Conservation (phyloP, 2,797 vertebrate species). For the Picus viridis region DNA sequence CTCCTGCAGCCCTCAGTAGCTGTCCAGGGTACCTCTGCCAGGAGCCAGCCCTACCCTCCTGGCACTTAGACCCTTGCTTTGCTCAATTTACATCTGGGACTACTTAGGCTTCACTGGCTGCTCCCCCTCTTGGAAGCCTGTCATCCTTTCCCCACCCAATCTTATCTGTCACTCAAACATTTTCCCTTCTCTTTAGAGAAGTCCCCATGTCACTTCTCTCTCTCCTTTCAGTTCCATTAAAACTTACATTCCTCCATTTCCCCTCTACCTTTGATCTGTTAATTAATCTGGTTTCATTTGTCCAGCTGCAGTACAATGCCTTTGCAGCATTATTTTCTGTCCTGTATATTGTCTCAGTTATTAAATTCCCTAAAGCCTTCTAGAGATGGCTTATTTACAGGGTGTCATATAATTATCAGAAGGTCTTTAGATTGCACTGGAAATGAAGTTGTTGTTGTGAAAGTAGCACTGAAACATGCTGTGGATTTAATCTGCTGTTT, state of each 20-base stretch:
- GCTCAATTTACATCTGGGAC: not conserved
- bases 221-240: not conserved
- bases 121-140: not conserved
- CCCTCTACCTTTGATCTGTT: slow-evolving; percentile 12
- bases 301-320: not conserved
- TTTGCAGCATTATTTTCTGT: not conserved
- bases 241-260: not conserved
- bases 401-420: not conserved
- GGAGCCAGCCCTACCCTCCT: not conserved
- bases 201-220: not conserved
- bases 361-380: slow-evolving; percentile 18
- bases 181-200: not conserved
- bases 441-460: slow-evolving; percentile 17
- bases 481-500: not conserved
- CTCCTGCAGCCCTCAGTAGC: not conserved
- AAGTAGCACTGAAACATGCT: not conserved
- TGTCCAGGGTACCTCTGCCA: not conserved
- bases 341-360: not conserved
- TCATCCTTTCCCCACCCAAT: not conserved
- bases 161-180: not conserved
- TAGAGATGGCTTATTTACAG: slow-evolving; percentile 33
- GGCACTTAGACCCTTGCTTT: not conserved
- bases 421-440: not conserved
- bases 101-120: not conserved
- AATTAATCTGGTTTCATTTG: slow-evolving; percentile 29